Base-by-base conservation (phyloP, 2,797 vertebrate species). In the Falco biarmicus region DNA sequence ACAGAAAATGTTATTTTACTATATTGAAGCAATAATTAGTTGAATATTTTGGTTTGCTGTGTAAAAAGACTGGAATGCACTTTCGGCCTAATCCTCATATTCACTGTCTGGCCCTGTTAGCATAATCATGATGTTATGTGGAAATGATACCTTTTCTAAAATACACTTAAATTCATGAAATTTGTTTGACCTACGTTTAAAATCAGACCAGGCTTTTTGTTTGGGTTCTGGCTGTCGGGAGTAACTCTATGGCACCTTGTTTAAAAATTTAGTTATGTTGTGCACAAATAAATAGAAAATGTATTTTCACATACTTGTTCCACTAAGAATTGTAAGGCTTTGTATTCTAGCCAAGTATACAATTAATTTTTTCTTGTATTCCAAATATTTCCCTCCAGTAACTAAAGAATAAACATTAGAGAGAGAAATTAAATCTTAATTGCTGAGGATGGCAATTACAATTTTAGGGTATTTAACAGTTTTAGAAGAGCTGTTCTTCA, bases 391-490 rank as follows among this genome's bases (percentile, higher is more conserved):
- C n/a, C 13, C 51, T 84, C 13, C 37, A 66, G 53, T 80, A 89
- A 45, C 16, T 78, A 84, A 76, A 92, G 66, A 90, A 65, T 63
- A 84, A 91, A 83, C 43, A 34, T 65, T 68, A 24, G 20, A 73
- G 69, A 82, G 39, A 82, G 22, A 78, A 94, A 47, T 93, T 71
- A 4, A 51, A 8, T 88, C 57, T 74, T 89, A 82, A 84, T 92
- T 94, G 65, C 32, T 24, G 43, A 70, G 61, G 25, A n/a, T 92
- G 61, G 68, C 93, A 94, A 90, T 83, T 57, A 54, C 17, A 60
- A 68, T 96, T 93, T 81, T 75, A 86, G 69, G 15, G 12, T 77
- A 68, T 93, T 96, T 68, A 93, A 79, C 41, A 88, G 37, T 74
- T 82, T 81, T 86, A 26, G 76, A 95, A 75, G 65, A 88, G 39